These are phyloP conservation scores for Lasioglossum malachurum DNA, from an alignment of 2,888 invertebrate genomes.

Conservation along the genomic window DNA sequence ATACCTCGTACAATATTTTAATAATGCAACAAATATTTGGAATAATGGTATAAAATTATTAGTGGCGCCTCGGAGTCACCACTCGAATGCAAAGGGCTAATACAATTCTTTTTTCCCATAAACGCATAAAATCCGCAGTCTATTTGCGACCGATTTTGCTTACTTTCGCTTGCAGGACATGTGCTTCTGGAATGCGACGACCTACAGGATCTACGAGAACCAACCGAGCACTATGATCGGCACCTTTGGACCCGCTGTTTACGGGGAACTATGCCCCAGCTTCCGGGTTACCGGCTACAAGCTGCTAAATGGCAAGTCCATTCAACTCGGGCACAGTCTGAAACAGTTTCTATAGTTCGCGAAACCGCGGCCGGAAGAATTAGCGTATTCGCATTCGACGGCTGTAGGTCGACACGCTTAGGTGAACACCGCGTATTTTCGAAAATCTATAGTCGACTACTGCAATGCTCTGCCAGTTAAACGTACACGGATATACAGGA, in stretches of 20 bases:
- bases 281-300: conserved; percentile 85
- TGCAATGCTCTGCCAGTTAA: not conserved
- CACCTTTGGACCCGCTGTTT: conserved; percentile 83
- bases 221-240: conserved; percentile 83
- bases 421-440: not conserved
- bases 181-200: conserved; percentile 81
- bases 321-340: not conserved
- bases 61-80: too few species aligned
- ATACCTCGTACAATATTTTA: too few species aligned
- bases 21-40: too few species aligned
- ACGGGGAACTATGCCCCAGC: conserved; percentile 85
- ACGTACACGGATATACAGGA: not conserved
- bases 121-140: too few species aligned
- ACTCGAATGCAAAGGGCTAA: too few species aligned
- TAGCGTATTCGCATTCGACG: not conserved
- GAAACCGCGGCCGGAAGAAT: not conserved
- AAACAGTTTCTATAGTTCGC: not conserved
- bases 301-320: conserved; percentile 83
- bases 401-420: not conserved
- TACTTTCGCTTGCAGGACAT: conserved; percentile 76
- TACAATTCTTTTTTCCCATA: too few species aligned
- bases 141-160: not conserved
- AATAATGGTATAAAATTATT: too few species aligned
- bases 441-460: not conserved
- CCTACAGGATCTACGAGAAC: conserved; percentile 82